These are phyloP conservation scores for Dysmachus trigonus DNA, from an alignment of 2,888 invertebrate genomes.

Conservation along the genomic window DNA sequence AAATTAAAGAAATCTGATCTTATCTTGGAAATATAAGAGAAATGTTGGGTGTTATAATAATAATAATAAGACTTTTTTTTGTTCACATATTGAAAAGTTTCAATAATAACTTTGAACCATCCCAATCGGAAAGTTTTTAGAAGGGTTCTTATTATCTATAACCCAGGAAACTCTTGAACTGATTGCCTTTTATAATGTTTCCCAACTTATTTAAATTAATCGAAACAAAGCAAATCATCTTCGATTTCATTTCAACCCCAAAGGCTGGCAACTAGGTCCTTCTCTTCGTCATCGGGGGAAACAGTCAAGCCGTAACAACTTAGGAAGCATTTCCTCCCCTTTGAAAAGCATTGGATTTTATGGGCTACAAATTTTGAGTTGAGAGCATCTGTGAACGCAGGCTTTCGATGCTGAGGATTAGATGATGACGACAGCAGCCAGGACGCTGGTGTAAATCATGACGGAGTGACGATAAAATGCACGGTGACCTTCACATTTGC, in stretches of 20 bases:
- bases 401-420: not conserved
- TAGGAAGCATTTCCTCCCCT: not conserved
- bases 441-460: not conserved
- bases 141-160: not conserved
- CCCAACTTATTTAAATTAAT: conserved; percentile 3
- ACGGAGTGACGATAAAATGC: not conserved
- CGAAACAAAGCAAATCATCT: conserved; percentile 10
- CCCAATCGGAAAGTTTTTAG: not conserved
- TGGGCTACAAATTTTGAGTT: not conserved
- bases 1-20: too few relatives aligned
- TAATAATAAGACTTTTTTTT: too few relatives aligned
- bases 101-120: not conserved
- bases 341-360: not conserved
- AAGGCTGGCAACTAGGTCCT: not conserved
- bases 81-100: not conserved
- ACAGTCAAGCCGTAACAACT: not conserved
- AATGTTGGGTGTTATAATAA: too few relatives aligned
- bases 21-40: too few relatives aligned
- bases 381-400: not conserved
- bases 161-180: not conserved
- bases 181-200: not conserved
- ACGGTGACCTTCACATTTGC: conserved; percentile 16
- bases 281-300: not conserved
- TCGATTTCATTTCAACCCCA: not conserved
- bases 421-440: not conserved